Evolutionary conservation across 2,113 vertebrate genomes (phyloP).

Genomic region (Erpornis zantholeuca): DNA sequence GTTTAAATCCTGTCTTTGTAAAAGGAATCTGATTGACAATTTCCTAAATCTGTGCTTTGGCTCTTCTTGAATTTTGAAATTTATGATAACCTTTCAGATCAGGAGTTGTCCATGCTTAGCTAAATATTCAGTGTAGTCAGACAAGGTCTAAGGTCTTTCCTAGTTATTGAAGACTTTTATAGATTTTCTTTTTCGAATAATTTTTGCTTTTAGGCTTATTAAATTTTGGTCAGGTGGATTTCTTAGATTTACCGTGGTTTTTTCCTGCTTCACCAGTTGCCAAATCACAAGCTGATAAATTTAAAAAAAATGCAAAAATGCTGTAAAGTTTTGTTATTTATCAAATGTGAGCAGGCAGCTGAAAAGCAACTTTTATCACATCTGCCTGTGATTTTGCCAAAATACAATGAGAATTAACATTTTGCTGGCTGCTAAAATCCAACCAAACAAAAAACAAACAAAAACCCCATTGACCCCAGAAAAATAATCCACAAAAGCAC

Average conservation of each 20-base stretch:
- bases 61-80: neutral
- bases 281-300: neutral
- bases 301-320: neutral
- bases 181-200: neutral
- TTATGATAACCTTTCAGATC: neutral
- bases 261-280: neutral
- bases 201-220: neutral
- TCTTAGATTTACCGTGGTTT: neutral
- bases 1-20: neutral
- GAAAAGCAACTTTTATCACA: neutral
- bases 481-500: neutral
- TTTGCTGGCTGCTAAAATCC: neutral
- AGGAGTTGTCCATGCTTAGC: neutral
- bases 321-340: neutral
- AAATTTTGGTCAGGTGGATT: neutral
- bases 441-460: too few species aligned
- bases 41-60: neutral
- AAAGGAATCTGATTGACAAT: neutral
- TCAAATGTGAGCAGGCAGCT: neutral
- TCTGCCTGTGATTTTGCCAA: neutral
- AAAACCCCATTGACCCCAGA: fast-evolving
- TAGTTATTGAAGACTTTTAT: neutral
- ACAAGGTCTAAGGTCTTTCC: neutral
- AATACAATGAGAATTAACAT: neutral
- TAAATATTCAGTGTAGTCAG: neutral